Evolutionary conservation across 92 coral and sea anemone genomes (phyloP).

Genomic region (Plumapathes pennacea): DNA sequence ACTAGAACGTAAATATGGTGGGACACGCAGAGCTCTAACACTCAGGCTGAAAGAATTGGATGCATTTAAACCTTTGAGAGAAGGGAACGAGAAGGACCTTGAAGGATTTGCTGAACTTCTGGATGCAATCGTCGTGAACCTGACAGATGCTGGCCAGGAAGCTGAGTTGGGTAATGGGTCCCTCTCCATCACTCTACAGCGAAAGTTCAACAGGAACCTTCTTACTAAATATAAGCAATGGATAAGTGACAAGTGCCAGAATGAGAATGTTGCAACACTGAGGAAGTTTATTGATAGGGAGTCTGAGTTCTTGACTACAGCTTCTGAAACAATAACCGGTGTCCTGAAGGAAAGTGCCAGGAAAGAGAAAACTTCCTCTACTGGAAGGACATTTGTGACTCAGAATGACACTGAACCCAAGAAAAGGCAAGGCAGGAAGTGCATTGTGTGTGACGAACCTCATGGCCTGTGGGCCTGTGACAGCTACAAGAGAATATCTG

Average conservation of each 20-base stretch:
- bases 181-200: conserved; percentile 39
- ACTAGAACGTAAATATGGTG: conserved; percentile 54
- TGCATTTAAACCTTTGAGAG: conserved; percentile 30
- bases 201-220: conserved; percentile 38
- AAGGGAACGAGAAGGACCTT: conserved; percentile 39
- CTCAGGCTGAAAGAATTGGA: conserved; percentile 49
- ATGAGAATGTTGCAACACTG: conserved; percentile 22
- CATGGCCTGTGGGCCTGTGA: conserved; percentile 42
- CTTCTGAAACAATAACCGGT: conserved; percentile 39
- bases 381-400: too few species aligned
- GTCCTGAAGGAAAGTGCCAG: conserved; percentile 12
- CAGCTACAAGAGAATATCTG: conserved; percentile 25
- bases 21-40: conserved; percentile 30
- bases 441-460: conserved; percentile 24
- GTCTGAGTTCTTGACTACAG: conserved; percentile 40
- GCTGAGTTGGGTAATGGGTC: conserved; percentile 61
- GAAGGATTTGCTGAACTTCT: conserved; percentile 45
- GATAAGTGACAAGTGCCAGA: conserved; percentile 29
- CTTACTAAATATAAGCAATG: conserved; percentile 51
- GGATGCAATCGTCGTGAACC: conserved; percentile 46
- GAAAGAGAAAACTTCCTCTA: conserved; percentile 12
- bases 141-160: conserved; percentile 56
- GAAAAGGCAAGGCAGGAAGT: background rate
- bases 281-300: conserved; percentile 54
- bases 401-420: too few species aligned